These are phyloP conservation scores for Piprites chloris DNA, from an alignment of 2,113 vertebrate species.

Conservation along the genomic window DNA sequence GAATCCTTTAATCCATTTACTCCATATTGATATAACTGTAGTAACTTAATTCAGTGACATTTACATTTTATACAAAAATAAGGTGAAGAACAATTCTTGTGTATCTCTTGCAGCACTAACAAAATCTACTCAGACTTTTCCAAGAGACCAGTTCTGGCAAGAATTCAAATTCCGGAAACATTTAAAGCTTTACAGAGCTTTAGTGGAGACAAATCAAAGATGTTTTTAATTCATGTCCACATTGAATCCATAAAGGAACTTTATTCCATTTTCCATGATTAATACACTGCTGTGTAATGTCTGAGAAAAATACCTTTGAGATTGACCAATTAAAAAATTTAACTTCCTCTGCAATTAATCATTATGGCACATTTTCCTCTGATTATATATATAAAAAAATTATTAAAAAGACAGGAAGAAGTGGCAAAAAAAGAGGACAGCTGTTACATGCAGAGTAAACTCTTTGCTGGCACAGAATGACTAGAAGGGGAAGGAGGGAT, in stretches of 20 bases:
- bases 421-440: background rate
- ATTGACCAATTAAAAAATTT: background rate
- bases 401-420: background rate
- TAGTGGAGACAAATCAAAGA: background rate
- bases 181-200: background rate
- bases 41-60: background rate
- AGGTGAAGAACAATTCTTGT: background rate
- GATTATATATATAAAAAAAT: background rate
- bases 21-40: background rate
- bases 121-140: background rate
- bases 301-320: background rate
- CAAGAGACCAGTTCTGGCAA: background rate
- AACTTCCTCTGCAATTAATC: background rate
- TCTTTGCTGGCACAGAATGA: background rate
- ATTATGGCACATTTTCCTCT: background rate
- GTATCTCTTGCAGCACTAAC: background rate
- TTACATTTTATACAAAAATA: background rate
- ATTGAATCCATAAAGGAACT: background rate
- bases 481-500: rapidly evolving
- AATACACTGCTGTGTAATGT: background rate
- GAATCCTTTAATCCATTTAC: background rate
- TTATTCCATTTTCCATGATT: background rate
- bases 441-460: background rate
- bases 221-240: background rate
- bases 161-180: background rate